Conservation (phyloP, 2,113 vertebrate species). For the Bos javanicus region DNA sequence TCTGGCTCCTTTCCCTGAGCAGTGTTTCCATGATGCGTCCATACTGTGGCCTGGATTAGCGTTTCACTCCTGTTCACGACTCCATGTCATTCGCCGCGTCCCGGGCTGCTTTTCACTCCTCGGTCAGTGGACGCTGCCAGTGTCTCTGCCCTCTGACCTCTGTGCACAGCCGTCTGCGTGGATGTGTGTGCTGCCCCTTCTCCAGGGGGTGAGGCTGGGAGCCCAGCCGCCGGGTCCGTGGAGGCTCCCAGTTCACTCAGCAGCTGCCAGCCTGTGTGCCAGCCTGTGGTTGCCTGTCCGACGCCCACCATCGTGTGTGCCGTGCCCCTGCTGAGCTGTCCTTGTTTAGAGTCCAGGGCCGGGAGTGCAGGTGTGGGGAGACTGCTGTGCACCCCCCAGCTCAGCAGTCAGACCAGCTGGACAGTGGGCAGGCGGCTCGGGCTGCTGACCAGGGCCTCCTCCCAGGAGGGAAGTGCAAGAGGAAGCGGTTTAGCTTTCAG, state of each 20-base stretch:
- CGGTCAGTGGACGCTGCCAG: accelerated
- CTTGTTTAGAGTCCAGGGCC: not conserved
- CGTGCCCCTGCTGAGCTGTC: not conserved
- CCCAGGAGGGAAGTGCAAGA: not conserved
- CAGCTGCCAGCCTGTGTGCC: not conserved
- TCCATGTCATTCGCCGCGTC: accelerated
- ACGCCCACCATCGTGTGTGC: not conserved
- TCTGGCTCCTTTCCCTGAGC: not conserved
- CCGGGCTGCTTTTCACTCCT: accelerated
- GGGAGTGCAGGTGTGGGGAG: not conserved
- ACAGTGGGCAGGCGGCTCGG: accelerated
- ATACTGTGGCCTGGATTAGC: accelerated
- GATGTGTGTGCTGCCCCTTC: too few relatives aligned
- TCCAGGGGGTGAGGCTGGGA: not conserved
- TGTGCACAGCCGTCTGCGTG: not conserved
- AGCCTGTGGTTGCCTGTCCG: not conserved
- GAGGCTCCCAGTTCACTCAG: not conserved
- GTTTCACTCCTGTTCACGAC: accelerated
- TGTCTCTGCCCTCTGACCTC: not conserved
- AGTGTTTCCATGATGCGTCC: accelerated
- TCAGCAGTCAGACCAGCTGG: not conserved
- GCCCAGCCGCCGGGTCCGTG: accelerated
- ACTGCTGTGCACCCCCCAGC: not conserved
- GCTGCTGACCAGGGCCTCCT: accelerated
- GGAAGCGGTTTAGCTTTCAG: accelerated